Percentiles rank a stretch among this genome's conserved stretches.
These are phyloP conservation scores for Mohoua ochrocephala DNA, from an alignment of 2,113 vertebrate genomes.

Conservation along the genomic window DNA sequence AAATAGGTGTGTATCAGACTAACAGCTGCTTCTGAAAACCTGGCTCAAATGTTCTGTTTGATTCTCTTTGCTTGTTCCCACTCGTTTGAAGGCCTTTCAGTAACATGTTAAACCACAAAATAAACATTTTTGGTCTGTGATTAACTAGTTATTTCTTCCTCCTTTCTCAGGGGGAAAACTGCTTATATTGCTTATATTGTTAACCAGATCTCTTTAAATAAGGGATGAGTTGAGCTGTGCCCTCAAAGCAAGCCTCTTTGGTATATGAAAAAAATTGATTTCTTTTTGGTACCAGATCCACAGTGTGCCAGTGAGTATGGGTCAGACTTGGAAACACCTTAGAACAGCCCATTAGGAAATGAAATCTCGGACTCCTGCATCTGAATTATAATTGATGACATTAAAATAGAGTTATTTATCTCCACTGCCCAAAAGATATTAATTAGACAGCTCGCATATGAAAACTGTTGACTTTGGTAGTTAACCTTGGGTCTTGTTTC, in stretches of 20 bases:
- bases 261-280: neutral
- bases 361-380: neutral
- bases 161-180: neutral
- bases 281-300: neutral
- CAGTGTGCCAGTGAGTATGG: neutral
- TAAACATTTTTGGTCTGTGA: neutral
- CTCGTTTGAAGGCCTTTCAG: neutral
- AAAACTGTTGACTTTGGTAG: neutral
- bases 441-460: neutral
- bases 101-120: neutral
- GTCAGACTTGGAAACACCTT: constrained; percentile 1
- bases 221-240: neutral
- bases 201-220: neutral
- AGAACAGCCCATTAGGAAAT: constrained; percentile 11
- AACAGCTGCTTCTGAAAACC: neutral
- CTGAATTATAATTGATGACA: neutral
- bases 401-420: constrained; percentile 1
- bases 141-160: neutral
- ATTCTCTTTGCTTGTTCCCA: neutral
- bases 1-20: neutral
- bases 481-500: constrained; percentile 6
- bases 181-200: neutral
- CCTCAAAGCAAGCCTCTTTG: neutral
- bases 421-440: neutral
- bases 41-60: neutral